A percentile compares a stretch with the other conserved stretches of the same genome.
Conservation (phyloP, 2,113 vertebrate genomes). For the Pholis gunnellus region DNA sequence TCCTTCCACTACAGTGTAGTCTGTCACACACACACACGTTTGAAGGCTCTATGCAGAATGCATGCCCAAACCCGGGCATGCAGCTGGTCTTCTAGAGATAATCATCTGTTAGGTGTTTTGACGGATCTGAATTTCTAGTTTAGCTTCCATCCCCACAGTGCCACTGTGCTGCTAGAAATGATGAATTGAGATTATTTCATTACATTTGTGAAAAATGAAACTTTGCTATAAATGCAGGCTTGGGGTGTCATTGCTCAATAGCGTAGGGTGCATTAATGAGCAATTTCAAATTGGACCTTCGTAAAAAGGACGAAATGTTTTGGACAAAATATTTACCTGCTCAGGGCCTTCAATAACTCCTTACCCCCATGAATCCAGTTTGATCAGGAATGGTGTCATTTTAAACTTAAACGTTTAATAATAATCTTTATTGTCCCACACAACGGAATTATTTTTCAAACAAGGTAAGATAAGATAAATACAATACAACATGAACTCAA, state of each 20-base stretch:
- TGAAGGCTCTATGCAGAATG: background rate
- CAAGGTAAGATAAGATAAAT: background rate
- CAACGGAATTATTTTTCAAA: background rate
- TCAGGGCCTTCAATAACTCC: background rate
- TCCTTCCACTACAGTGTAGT: background rate
- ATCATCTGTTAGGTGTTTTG: conserved; percentile 6
- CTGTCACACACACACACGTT: no score
- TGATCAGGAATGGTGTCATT: background rate
- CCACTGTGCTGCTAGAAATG: background rate
- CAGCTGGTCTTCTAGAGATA: conserved; percentile 8
- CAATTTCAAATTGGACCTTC: background rate
- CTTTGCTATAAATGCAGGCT: background rate
- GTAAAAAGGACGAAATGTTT: background rate
- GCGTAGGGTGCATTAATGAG: background rate
- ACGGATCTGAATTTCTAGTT: background rate
- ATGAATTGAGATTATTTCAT: background rate
- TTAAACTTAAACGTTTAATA: background rate
- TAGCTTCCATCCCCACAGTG: background rate
- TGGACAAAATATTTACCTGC: background rate
- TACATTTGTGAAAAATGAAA: background rate
- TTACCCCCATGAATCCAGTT: background rate
- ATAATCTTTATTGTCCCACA: background rate
- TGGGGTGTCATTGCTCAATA: background rate
- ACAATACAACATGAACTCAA: background rate
- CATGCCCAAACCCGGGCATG: background rate